Evolutionary conservation across 1,140 invertebrate genomes (phyloP).

Genomic region (Amyelois transitella): DNA sequence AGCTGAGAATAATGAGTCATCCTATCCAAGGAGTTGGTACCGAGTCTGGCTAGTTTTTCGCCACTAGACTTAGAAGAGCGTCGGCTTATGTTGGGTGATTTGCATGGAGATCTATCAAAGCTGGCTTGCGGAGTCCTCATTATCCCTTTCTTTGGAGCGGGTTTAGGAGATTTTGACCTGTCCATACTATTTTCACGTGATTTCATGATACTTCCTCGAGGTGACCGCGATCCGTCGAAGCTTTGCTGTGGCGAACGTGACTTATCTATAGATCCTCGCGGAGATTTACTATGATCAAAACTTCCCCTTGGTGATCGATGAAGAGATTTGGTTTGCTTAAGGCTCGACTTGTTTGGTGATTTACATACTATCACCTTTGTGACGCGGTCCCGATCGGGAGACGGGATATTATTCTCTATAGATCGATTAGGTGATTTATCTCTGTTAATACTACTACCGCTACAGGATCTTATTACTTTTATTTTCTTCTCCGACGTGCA

Average conservation of each 20-base stretch:
- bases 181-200: slow-evolving; percentile 65
- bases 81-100: slow-evolving; percentile 63
- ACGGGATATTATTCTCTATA: slow-evolving; percentile 34
- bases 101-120: slow-evolving; percentile 66
- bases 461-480: slow-evolving; percentile 67
- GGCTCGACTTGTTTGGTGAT: slow-evolving; percentile 70
- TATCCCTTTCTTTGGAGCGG: slow-evolving; percentile 67
- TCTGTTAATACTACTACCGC: slow-evolving; percentile 65
- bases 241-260: slow-evolving; percentile 65
- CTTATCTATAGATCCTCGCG: slow-evolving; percentile 60
- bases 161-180: slow-evolving; percentile 62
- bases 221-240: slow-evolving; percentile 62
- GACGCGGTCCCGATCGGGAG: slow-evolving; percentile 57
- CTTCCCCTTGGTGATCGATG: slow-evolving; percentile 65
- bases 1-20: slow-evolving; percentile 70
- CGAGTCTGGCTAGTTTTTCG: slow-evolving; percentile 65
- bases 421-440: slow-evolving; percentile 58
- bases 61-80: slow-evolving; percentile 65
- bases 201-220: slow-evolving; percentile 62
- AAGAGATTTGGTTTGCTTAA: slow-evolving; percentile 57
- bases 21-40: slow-evolving; percentile 69
- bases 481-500: slow-evolving; percentile 52
- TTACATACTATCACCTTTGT: slow-evolving; percentile 73
- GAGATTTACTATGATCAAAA: slow-evolving; percentile 59
- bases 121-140: slow-evolving; percentile 71